Evolutionary conservation across 1,140 invertebrate species (phyloP).

Genomic region (Plutomurus gul): DNA sequence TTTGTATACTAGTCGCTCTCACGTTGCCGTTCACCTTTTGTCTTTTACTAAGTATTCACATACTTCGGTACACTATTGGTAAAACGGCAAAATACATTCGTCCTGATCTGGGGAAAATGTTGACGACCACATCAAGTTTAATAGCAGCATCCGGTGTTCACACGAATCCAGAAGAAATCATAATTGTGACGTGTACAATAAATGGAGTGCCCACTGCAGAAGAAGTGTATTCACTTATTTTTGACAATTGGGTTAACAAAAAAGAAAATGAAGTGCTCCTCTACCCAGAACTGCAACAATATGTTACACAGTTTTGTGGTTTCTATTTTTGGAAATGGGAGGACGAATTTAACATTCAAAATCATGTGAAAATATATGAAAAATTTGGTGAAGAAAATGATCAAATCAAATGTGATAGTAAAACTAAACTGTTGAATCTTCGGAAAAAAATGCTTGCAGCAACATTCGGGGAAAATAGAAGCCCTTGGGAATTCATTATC

Average conservation of each 20-base stretch:
- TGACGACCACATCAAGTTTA: neutral
- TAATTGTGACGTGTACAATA: neutral
- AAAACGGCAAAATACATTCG: neutral
- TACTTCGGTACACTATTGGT: neutral
- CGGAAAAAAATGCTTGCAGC: neutral
- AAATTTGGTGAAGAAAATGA: neutral
- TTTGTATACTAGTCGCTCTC: no score
- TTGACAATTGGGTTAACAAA: neutral
- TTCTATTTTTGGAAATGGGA: slow-evolving; percentile 8
- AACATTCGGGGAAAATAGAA: neutral
- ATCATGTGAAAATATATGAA: neutral
- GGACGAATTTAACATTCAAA: neutral
- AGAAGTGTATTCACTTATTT: neutral
- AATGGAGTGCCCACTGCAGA: neutral
- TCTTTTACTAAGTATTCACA: no score
- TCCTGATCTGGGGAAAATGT: neutral
- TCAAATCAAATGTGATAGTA: neutral
- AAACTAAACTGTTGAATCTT: neutral
- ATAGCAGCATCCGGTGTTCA: neutral
- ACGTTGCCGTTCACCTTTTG: no score
- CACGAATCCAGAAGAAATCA: neutral
- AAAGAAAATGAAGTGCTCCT: neutral
- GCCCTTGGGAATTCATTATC: neutral
- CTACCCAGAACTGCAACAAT: neutral
- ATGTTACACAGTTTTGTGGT: neutral